These are phyloP conservation scores for Riptortus pedestris DNA, from an alignment of 1,140 invertebrate genomes.

Conservation along the genomic window DNA sequence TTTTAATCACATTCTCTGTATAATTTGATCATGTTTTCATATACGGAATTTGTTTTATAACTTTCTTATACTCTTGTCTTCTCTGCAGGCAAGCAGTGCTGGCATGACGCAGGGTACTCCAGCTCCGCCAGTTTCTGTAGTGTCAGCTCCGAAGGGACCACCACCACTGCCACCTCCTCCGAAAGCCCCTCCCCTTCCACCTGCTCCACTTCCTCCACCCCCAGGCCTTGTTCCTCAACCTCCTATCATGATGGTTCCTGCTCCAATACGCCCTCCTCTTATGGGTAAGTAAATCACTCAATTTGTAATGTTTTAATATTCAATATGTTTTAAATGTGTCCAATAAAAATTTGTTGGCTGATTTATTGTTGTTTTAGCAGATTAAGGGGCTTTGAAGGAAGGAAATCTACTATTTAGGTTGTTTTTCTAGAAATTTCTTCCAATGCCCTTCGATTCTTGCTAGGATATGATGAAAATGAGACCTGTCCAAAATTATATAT, in stretches of 20 bases:
- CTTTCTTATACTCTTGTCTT: no score
- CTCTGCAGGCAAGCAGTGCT: no score
- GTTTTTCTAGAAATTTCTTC: no score
- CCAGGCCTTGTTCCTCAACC: constrained; percentile 40
- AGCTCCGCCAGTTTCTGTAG: constrained; percentile 36
- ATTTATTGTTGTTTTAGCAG: neutral
- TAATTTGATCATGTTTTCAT: no score
- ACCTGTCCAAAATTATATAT: no score
- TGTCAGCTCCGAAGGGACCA: constrained; percentile 9
- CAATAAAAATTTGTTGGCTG: neutral
- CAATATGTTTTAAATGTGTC: neutral
- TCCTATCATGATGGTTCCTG: constrained; percentile 50
- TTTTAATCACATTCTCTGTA: no score
- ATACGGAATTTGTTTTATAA: no score
- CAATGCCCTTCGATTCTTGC: no score
- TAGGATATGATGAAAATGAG: no score
- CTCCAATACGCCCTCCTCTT: constrained; percentile 40
- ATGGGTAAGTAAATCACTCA: constrained; percentile 34
- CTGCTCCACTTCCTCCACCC: constrained; percentile 33
- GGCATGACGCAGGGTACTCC: no score
- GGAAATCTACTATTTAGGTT: no score
- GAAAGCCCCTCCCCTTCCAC: neutral
- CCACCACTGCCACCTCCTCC: constrained; percentile 15
- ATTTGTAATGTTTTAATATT: constrained; percentile 12
- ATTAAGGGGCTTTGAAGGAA: neutral